phyloP scores from a whole-genome alignment of 2,888 invertebrate genomes.

The Nomada fabriciana region DNA sequence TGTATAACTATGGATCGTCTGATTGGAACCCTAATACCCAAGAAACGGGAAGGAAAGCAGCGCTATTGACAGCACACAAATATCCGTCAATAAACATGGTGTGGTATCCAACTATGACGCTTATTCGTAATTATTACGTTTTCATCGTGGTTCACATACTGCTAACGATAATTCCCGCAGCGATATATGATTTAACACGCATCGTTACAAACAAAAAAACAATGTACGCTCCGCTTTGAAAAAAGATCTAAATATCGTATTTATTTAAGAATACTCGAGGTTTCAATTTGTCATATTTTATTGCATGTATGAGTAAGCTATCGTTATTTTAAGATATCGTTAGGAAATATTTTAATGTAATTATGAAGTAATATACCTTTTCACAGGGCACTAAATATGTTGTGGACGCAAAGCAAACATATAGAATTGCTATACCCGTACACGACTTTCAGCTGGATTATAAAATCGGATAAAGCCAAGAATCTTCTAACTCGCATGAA shows the following conservation, averaged over 20 bases:
- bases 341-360: too few species aligned
- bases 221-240: constrained; percentile 65
- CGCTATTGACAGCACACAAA: neutral
- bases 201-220: constrained; percentile 70
- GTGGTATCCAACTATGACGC: too few species aligned
- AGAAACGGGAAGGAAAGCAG: accelerated
- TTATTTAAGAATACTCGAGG: neutral
- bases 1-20: constrained; percentile 85
- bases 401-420: constrained; percentile 6
- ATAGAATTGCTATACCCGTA: constrained; percentile 13
- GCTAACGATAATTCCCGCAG: constrained; percentile 73
- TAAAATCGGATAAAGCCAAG: constrained; percentile 66
- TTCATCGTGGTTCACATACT: too few species aligned
- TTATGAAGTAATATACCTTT: too few species aligned
- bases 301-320: too few species aligned
- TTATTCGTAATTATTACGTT: too few species aligned
- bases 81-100: constrained; percentile 57
- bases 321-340: too few species aligned
- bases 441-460: constrained; percentile 55
- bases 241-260: neutral
- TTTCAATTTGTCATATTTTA: too few species aligned
- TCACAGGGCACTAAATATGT: neutral
- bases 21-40: constrained; percentile 86
- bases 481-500: constrained; percentile 70
- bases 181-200: constrained; percentile 65